Percentiles rank a stretch among this genome's conserved stretches.
These are phyloP conservation scores for Darevskia mixta DNA, from an alignment of 2,797 vertebrate genomes.

Conservation along the genomic window DNA sequence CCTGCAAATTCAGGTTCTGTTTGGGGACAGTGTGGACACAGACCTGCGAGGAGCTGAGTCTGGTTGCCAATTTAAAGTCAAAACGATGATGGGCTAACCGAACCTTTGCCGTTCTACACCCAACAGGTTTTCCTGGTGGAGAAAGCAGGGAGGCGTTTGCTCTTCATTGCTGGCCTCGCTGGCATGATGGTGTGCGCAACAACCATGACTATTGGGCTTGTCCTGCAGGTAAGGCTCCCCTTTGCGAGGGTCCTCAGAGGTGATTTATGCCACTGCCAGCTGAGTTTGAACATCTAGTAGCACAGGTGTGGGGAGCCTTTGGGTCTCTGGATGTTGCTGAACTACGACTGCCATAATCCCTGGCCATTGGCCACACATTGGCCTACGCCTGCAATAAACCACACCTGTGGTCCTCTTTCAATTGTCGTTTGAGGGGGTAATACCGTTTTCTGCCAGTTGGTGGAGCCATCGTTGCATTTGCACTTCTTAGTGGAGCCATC, in stretches of 20 bases:
- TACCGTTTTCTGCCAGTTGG: neutral
- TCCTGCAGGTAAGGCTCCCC: constrained; percentile 83
- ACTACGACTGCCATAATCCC: no score
- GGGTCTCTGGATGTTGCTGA: no score
- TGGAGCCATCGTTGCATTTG: neutral
- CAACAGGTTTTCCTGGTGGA: constrained; percentile 91
- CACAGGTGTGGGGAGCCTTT: no score
- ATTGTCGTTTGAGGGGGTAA: neutral
- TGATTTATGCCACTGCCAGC: no score
- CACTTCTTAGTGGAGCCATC: neutral
- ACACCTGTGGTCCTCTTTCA: neutral
- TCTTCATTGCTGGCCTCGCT: constrained; percentile 87
- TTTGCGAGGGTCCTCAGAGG: neutral
- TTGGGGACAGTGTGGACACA: neutral
- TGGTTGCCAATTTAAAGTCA: neutral
- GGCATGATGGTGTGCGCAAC: constrained; percentile 92
- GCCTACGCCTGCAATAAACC: no score
- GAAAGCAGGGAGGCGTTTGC: constrained; percentile 87
- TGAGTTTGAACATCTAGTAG: neutral
- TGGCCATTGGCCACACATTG: no score
- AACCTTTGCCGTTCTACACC: neutral
- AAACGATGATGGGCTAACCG: neutral
- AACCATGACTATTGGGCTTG: constrained; percentile 92
- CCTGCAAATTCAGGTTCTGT: neutral
- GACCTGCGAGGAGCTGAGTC: no score